Evolutionary conservation across 30 jellyfish, hydroid and myxozoan genomes (phyloP).

Genomic region (Pseudorhiza aurosa): DNA sequence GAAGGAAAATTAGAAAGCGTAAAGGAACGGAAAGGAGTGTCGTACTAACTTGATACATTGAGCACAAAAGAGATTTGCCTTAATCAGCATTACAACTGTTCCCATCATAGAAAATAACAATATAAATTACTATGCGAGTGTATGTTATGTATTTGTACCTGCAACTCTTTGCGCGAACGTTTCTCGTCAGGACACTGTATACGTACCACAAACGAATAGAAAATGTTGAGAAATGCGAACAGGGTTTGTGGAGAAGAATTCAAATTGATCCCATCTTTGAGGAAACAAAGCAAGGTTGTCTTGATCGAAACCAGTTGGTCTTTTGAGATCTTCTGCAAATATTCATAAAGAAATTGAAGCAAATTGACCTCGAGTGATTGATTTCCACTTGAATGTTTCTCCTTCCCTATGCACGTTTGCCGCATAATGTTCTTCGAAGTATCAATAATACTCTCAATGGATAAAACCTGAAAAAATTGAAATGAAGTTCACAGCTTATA

Average conservation of each 20-base stretch:
- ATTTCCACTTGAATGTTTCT: slow-evolving; percentile 37
- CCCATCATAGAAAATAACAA: too few relatives aligned
- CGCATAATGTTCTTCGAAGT: slow-evolving; percentile 81
- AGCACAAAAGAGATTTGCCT: too few relatives aligned
- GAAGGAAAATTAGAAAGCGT: too few relatives aligned
- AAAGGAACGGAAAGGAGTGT: too few relatives aligned
- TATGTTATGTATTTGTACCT: too few relatives aligned
- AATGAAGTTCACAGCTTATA: neutral
- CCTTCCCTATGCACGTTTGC: slow-evolving; percentile 76
- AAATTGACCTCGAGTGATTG: slow-evolving; percentile 79
- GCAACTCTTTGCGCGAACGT: slow-evolving; percentile 89
- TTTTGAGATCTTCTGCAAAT: slow-evolving; percentile 41
- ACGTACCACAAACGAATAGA: slow-evolving; percentile 62
- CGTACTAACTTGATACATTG: too few relatives aligned
- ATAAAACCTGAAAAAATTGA: slow-evolving; percentile 72
- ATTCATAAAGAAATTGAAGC: slow-evolving; percentile 81
- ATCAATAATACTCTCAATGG: slow-evolving; percentile 70
- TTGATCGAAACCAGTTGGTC: slow-evolving; percentile 75
- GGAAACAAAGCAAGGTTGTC: slow-evolving; percentile 57
- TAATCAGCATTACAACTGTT: too few relatives aligned
- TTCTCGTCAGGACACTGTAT: slow-evolving; percentile 94
- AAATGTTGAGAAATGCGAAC: slow-evolving; percentile 73
- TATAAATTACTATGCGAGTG: too few relatives aligned
- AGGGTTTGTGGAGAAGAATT: slow-evolving; percentile 82
- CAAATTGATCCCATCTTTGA: slow-evolving; percentile 76